Percentiles rank a stretch among this genome's conserved stretches.
phyloP scores from a whole-genome alignment of 2,888 invertebrate species.

The Corbicula japonica region DNA sequence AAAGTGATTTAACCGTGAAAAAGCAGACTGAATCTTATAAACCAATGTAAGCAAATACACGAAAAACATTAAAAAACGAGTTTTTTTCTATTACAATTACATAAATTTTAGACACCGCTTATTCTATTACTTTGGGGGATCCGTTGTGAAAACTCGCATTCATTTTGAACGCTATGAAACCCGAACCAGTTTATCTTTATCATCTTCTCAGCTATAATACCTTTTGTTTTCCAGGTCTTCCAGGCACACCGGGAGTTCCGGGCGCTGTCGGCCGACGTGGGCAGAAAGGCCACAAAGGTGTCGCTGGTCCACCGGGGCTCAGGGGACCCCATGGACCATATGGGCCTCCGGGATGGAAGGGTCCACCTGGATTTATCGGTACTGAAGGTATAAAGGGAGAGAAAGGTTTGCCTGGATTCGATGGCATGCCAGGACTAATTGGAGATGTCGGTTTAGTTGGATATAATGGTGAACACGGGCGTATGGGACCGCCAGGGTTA shows the following conservation, averaged over 20 bases:
- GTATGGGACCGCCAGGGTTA: constrained; percentile 44
- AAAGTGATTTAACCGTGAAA: too few relatives aligned
- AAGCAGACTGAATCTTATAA: too few relatives aligned
- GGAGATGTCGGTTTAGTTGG: constrained; percentile 57
- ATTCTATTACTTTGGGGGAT: too few relatives aligned
- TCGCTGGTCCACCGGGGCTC: constrained; percentile 36
- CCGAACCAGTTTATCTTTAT: too few relatives aligned
- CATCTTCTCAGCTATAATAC: too few relatives aligned
- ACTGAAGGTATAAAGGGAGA: constrained; percentile 49
- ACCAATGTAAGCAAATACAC: too few relatives aligned
- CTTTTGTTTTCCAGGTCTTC: constrained; percentile 36
- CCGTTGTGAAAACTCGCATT: too few relatives aligned
- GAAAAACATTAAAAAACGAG: too few relatives aligned
- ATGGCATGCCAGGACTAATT: constrained; percentile 47
- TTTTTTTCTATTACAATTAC: too few relatives aligned
- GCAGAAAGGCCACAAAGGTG: constrained; percentile 46
- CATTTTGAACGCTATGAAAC: too few relatives aligned
- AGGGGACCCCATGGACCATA: constrained; percentile 57
- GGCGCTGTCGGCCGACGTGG: constrained; percentile 49
- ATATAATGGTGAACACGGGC: constrained; percentile 44
- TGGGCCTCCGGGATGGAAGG: constrained; percentile 60
- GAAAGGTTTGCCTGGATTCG: constrained; percentile 47
- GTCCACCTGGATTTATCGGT: constrained; percentile 50
- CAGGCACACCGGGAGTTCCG: constrained; percentile 48
- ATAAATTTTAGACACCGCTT: too few relatives aligned